Percentiles rank a stretch among this genome's conserved stretches.
Conservation (phyloP, 2,113 vertebrate species). For the Lethenteron camtschaticum region DNA sequence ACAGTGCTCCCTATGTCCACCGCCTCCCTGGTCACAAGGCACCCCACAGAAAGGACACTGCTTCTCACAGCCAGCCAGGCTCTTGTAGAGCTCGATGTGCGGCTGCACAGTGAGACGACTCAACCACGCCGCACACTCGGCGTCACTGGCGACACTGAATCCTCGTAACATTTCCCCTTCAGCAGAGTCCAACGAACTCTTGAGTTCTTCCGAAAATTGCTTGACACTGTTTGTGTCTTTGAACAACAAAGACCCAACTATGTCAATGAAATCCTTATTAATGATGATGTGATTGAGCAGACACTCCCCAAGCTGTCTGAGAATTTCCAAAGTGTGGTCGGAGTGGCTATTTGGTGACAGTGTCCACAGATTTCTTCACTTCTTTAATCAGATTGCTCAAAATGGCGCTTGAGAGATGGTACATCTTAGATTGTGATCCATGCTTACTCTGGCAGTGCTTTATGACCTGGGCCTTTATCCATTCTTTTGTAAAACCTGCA, state of each 20-base stretch:
- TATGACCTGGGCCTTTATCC: conserved; percentile 7
- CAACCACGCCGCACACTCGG: not conserved
- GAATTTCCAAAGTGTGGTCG: not conserved
- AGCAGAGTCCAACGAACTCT: not conserved
- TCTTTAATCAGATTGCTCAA: not conserved
- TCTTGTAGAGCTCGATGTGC: conserved; percentile 1
- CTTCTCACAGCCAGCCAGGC: conserved; percentile 8
- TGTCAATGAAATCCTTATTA: conserved; percentile 2
- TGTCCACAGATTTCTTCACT: not conserved
- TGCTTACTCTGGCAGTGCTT: conserved; percentile 1
- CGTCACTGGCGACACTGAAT: not conserved
- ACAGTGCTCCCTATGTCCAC: not conserved
- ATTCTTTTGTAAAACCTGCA: not conserved
- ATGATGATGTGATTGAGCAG: conserved; percentile 5
- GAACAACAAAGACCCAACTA: conserved; percentile 5
- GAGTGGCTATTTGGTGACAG: not conserved
- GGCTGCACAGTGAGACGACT: conserved; percentile 7
- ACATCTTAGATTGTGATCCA: not conserved
- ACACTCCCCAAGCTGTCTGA: not conserved
- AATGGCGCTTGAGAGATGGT: not conserved
- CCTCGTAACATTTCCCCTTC: not conserved
- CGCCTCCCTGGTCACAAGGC: conserved; percentile 6
- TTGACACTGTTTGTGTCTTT: not conserved
- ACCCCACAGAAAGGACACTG: conserved; percentile 10
- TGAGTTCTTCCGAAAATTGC: conserved; percentile 7